These are phyloP conservation scores for Heliconius hortense DNA, from an alignment of 2,888 invertebrate species.

Conservation along the genomic window DNA sequence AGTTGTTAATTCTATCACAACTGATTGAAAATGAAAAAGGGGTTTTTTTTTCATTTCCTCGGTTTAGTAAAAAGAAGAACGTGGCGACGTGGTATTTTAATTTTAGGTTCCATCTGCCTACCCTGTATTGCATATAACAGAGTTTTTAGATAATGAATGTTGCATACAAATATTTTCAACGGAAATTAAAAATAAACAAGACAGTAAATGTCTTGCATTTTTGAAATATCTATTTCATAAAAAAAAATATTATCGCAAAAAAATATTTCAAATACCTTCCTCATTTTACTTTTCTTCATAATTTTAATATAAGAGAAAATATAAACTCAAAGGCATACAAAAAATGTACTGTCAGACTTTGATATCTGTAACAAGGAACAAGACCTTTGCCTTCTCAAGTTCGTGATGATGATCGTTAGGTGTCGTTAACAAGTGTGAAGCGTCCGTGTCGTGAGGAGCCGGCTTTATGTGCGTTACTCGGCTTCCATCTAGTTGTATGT, in stretches of 20 bases:
- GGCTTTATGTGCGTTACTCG: conserved; percentile 17
- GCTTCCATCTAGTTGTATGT: conserved; percentile 24
- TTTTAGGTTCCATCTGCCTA: too few species aligned
- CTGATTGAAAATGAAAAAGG: too few species aligned
- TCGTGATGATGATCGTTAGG: conserved; percentile 23
- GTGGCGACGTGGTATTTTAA: too few species aligned
- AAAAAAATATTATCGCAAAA: not conserved
- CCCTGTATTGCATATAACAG: too few species aligned
- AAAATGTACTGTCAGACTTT: not conserved
- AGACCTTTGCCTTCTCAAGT: conserved; percentile 28
- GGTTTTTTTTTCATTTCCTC: too few species aligned
- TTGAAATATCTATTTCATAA: not conserved
- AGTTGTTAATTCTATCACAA: too few species aligned
- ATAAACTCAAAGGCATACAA: not conserved
- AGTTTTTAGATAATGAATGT: too few species aligned
- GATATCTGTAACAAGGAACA: conserved; percentile 11
- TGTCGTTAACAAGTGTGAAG: conserved; percentile 30
- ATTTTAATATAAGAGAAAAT: conserved; percentile 4
- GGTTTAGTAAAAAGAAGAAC: too few species aligned
- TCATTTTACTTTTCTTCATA: not conserved
- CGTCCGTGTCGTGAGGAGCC: conserved; percentile 12
- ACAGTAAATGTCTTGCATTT: not conserved
- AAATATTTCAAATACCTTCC: not conserved
- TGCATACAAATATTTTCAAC: too few species aligned
- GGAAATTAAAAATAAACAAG: too few species aligned